Evolutionary conservation across 2,888 invertebrate species (phyloP).

Genomic region (Heliconius aoede): DNA sequence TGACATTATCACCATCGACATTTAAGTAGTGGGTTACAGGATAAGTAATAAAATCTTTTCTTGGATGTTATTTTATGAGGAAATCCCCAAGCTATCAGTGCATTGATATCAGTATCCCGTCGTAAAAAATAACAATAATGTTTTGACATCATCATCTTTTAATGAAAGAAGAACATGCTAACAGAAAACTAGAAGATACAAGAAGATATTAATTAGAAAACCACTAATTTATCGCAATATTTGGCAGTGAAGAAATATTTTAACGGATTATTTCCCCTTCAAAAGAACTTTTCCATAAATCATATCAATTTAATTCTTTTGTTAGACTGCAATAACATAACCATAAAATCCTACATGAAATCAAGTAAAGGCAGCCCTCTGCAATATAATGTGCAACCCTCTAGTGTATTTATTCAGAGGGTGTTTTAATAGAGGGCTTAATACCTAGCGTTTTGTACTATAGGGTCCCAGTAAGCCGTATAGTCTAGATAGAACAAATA

Average conservation of each 20-base stretch:
- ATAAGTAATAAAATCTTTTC: neutral
- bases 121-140: neutral
- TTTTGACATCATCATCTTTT: rapidly evolving
- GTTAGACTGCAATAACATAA: slow-evolving; percentile 26
- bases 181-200: neutral
- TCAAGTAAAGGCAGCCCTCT: slow-evolving; percentile 29
- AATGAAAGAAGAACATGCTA: neutral
- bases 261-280: neutral
- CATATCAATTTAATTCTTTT: slow-evolving; percentile 1
- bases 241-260: neutral
- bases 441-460: slow-evolving; percentile 22
- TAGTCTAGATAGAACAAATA: neutral
- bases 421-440: slow-evolving; percentile 37
- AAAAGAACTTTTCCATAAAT: neutral
- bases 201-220: too few species aligned
- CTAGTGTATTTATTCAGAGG: slow-evolving; percentile 33
- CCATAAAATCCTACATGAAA: slow-evolving; percentile 34
- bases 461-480: neutral
- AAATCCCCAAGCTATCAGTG: neutral
- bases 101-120: neutral
- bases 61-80: neutral
- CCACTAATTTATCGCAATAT: neutral
- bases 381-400: slow-evolving; percentile 28
- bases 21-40: neutral
- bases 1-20: neutral